Percentiles rank a stretch among this genome's conserved stretches.
Evolutionary conservation across 2,888 invertebrate species (phyloP).

Genomic region (Sarcophaga subvicina): DNA sequence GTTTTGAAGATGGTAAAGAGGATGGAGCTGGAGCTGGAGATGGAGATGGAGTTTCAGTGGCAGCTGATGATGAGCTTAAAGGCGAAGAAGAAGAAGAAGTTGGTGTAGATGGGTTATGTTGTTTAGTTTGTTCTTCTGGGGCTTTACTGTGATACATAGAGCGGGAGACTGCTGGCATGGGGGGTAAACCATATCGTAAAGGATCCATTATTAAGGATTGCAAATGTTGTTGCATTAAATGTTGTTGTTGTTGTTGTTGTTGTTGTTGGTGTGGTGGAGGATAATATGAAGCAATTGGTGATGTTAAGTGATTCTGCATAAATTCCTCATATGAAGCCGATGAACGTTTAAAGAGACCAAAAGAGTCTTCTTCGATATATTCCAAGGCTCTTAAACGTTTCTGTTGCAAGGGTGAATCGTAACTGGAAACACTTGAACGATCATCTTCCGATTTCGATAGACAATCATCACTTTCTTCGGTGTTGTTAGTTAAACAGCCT

Average conservation of each 20-base stretch:
- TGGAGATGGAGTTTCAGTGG: constrained; percentile 1
- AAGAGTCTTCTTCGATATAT: constrained; percentile 76
- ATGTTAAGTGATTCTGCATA: constrained; percentile 55
- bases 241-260: constrained; percentile 59
- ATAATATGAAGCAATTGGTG: constrained; percentile 69
- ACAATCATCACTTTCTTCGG: constrained; percentile 66
- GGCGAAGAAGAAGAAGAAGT: neutral
- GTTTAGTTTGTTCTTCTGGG: neutral
- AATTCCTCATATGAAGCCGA: constrained; percentile 59
- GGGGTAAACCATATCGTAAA: constrained; percentile 1
- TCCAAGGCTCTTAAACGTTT: constrained; percentile 78
- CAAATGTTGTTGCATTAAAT: constrained; percentile 71
- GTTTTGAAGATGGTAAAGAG: constrained; percentile 34
- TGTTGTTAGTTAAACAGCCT: neutral
- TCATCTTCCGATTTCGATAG: constrained; percentile 74
- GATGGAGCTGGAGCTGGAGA: constrained; percentile 28
- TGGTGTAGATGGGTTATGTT: neutral
- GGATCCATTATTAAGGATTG: constrained; percentile 57
- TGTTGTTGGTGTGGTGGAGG: constrained; percentile 65
- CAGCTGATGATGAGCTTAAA: neutral
- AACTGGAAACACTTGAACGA: constrained; percentile 77
- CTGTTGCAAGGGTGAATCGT: constrained; percentile 71
- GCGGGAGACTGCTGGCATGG: neutral
- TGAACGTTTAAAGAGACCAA: constrained; percentile 67
- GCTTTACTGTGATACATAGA: neutral